Evolutionary conservation across 2,888 invertebrate species (phyloP), one percentile per base, ranked within the genome.

Genomic region (Polymixis lichenea): DNA sequence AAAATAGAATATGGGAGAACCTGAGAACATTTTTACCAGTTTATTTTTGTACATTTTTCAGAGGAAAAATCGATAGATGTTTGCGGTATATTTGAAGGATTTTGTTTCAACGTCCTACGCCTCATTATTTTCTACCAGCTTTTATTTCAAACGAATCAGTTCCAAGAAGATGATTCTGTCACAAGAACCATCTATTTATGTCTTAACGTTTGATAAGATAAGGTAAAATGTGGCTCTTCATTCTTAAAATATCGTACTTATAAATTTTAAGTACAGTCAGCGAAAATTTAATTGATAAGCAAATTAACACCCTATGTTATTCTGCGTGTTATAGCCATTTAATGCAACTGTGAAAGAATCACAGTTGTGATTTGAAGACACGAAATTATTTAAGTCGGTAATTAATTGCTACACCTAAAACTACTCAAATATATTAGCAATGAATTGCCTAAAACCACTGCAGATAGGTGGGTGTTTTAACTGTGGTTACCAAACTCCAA

Each of bases 101-200:
- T 77, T 38, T 55, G 17, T 76, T n/a, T 55, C 49, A 19, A n/a
- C 2, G 38, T 61, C 11, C 13, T 17, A 13, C 22, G 11, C 78
- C 22, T 49, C 22, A 68, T 78, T 55, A 68, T 78, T 55, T 69
- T 4, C 9, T 19, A 76, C 3, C 28, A 11, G n/a, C 32, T 69
- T 49, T 28, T 69, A 8, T 77, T 77, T 60, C 46, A 68, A 49
- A 49, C 8, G 25, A 49, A 19, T 28, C 0, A 17, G 28, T 55
- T 69, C 28, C 28, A 13, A 19, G 22, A 25, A 49, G 1, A 32
- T 19, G 8, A 22, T 53, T 43, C 38, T 38, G 22, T 51, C 25
- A 28, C 13, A n/a, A 22, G 4, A 53, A 11, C 4, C 13, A 46
- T 17, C 3, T 32, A 60, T 53, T 43, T 73, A 25, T 25, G 8